Evolutionary conservation across 2,113 vertebrate species (phyloP).

Genomic region (Pygoscelis antarcticus): DNA sequence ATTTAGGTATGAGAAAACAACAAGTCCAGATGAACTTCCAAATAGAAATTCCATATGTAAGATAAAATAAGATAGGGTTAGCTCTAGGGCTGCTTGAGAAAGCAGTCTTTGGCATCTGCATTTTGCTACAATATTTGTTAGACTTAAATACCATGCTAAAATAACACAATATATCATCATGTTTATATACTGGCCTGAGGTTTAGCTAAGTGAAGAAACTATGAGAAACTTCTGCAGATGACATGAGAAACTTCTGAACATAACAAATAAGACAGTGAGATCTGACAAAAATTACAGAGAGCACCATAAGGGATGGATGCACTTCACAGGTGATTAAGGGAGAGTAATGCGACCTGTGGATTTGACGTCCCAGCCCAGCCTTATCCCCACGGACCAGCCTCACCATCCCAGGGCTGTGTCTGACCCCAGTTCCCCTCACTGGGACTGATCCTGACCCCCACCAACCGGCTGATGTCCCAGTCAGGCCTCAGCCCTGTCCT

Average conservation of each 20-base stretch:
- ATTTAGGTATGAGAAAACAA: neutral
- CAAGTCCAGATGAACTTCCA: neutral
- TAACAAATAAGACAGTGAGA: neutral
- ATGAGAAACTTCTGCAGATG: neutral
- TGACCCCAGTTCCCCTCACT: neutral
- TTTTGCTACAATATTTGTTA: neutral
- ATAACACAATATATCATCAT: neutral
- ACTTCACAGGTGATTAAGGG: neutral
- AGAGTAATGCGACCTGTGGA: neutral
- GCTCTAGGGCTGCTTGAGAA: neutral
- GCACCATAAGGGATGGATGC: neutral
- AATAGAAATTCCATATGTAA: neutral
- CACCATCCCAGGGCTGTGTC: neutral
- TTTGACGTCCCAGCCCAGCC: neutral
- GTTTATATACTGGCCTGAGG: neutral
- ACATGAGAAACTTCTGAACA: neutral
- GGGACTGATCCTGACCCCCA: neutral
- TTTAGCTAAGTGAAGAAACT: neutral
- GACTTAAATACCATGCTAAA: neutral
- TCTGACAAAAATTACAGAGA: neutral
- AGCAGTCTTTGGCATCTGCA: neutral
- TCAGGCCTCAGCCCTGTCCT: neutral
- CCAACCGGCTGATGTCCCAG: neutral
- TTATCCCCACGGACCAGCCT: neutral
- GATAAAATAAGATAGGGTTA: neutral